phyloP scores from a whole-genome alignment of 2,888 invertebrate species.

The Drosophila nr. perissopoda region DNA sequence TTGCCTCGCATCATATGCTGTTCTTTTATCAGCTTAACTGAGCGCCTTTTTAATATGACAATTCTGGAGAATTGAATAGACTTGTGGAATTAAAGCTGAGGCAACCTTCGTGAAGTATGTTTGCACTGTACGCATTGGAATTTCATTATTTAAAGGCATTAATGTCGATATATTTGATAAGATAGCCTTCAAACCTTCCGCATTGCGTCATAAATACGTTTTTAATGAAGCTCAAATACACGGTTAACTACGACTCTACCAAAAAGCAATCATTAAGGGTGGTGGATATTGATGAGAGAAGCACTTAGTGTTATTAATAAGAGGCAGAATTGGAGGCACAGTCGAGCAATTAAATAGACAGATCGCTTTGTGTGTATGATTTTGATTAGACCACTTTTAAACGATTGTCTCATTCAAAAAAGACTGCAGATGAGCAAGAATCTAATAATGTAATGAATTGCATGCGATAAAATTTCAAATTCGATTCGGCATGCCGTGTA shows the following conservation, averaged over 20 bases:
- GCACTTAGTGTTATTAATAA: constrained; percentile 52
- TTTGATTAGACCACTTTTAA: constrained; percentile 5
- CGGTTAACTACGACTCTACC: constrained; percentile 12
- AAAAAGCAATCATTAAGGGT: constrained; percentile 46
- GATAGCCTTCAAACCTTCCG: constrained; percentile 55
- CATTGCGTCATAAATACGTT: constrained; percentile 53
- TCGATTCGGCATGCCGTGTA: constrained; percentile 59
- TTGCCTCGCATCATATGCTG: constrained; percentile 9
- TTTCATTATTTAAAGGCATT: constrained; percentile 44
- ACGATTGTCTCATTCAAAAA: background rate
- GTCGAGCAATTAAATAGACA: background rate
- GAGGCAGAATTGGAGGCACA: constrained; percentile 6
- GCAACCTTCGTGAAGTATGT: constrained; percentile 10
- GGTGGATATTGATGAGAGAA: constrained; percentile 52
- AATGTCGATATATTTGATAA: constrained; percentile 27
- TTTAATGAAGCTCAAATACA: constrained; percentile 43
- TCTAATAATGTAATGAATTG: constrained; percentile 27
- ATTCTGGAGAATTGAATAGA: constrained; percentile 15
- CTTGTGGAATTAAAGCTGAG: constrained; percentile 17
- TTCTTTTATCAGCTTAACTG: constrained; percentile 11
- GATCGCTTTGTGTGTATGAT: background rate
- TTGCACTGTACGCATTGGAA: constrained; percentile 14
- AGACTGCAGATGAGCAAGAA: background rate
- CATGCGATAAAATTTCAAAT: constrained; percentile 69
- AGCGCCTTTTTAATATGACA: constrained; percentile 1